A percentile compares a stretch with the other conserved stretches of the same genome.
Conservation (phyloP, 37 sponge, comb jelly and placozoan species). For the Ephydatia muelleri region DNA sequence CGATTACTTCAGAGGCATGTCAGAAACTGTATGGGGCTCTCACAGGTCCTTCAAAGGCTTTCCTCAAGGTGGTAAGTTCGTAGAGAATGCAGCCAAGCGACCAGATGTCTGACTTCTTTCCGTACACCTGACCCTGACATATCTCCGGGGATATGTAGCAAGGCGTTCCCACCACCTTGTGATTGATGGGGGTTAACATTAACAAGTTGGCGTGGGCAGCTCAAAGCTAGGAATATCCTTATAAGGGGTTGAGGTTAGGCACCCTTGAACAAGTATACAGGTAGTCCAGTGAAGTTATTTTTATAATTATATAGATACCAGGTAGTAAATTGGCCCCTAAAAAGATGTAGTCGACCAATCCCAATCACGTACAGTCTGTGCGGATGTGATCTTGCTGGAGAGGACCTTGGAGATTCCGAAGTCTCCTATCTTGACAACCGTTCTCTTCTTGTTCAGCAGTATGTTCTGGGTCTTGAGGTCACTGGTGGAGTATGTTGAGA, state of each 20-base stretch:
- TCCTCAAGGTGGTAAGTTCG: constrained; percentile 69
- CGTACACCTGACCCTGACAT: constrained; percentile 81
- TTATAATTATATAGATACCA: too few species aligned
- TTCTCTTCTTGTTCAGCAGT: constrained; percentile 72
- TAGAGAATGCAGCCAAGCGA: constrained; percentile 94
- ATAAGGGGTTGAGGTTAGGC: background rate
- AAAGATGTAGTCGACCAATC: too few species aligned
- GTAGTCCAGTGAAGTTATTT: too few species aligned
- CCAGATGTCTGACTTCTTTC: constrained; percentile 89
- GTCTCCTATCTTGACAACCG: constrained; percentile 84
- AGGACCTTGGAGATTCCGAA: constrained; percentile 94
- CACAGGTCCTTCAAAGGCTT: constrained; percentile 84
- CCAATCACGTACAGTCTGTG: constrained; percentile 63
- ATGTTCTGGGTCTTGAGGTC: constrained; percentile 94
- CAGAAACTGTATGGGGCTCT: background rate
- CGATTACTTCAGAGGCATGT: too few species aligned
- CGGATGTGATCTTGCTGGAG: constrained; percentile 86
- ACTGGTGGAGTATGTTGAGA: constrained; percentile 82
- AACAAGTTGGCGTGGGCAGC: background rate
- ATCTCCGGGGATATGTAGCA: constrained; percentile 93
- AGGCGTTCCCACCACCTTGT: constrained; percentile 89
- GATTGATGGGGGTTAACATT: background rate
- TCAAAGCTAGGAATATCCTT: too few species aligned
- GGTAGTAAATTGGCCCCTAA: too few species aligned
- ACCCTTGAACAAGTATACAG: background rate